Evolutionary conservation across 2,797 vertebrate genomes (phyloP), one percentile per base, ranked within the genome.

Genomic region (Dendrocincla tyrannina): DNA sequence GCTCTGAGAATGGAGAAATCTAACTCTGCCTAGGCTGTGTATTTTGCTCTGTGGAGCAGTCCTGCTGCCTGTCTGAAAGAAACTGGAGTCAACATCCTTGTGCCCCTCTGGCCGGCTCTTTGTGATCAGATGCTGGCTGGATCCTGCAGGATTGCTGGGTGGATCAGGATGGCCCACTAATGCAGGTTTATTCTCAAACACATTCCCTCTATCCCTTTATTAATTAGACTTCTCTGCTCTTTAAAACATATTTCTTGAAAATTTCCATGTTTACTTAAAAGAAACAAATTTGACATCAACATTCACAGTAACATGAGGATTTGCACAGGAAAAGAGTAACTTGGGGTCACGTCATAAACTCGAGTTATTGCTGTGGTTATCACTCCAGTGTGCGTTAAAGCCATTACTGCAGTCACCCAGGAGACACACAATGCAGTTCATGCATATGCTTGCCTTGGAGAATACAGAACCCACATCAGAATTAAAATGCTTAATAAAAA

Each of bases 401-500:
- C 18, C 82, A 90, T 89, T 67, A 81, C 60, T 92, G 46, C 79
- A 83, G 28, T 68, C n/a, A 67, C 84, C 74, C 91, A 73, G 59
- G 92, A 90, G 90, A 73, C 19, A 25, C 46, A 46, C 28, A 37
- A 19, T n/a, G n/a, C 17, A 42, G 41, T 67, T 67, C 39, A 4
- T 67, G 52, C 32, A 18, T 11, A 2, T 42, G 11, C 37, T 81
- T 91, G 66, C 87, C 53, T 77, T 72, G 47, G 86, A 91, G 77
- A 91, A 60, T 17, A 72, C 28, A 49, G 70, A 83, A 69, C 47
- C 50, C 74, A 25, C 52, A 75, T 1, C 3, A 18, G 66, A 89
- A 82, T 86, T 91, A 77, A 92, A 88, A 88, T 44, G 60, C 68
- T 90, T 87, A 68, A 70, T 93, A 27, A 83, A 87, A 78, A 81